Evolutionary conservation across 2,888 invertebrate species (phyloP).

Genomic region (Caenorhabditis sinica): DNA sequence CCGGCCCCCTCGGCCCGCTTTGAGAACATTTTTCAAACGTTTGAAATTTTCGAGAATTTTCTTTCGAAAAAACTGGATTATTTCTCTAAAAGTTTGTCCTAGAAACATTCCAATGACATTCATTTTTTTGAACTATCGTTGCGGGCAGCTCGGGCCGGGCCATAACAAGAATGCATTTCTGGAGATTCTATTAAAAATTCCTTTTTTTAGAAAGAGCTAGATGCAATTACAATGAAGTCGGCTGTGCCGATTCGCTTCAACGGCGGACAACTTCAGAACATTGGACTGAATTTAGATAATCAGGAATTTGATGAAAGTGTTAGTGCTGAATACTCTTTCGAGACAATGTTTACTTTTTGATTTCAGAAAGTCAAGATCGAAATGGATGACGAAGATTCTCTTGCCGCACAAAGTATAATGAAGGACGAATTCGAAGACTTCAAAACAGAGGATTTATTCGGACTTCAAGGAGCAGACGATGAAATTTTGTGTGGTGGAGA

Average conservation of each 20-base stretch:
- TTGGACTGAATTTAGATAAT: background rate
- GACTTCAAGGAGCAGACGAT: conserved; percentile 51
- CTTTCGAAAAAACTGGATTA: no score
- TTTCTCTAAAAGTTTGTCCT: no score
- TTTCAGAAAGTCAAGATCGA: conserved; percentile 65
- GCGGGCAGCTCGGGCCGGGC: no score
- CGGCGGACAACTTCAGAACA: conserved; percentile 35
- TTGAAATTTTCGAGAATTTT: no score
- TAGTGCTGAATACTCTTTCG: background rate
- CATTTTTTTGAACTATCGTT: no score
- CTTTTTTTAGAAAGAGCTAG: conserved; percentile 49
- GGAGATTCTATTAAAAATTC: background rate
- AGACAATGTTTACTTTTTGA: background rate
- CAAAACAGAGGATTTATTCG: conserved; percentile 46
- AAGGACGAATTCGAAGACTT: conserved; percentile 52
- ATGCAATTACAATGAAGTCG: conserved; percentile 46
- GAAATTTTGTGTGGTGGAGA: conserved; percentile 63
- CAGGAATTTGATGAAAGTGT: conserved; percentile 48
- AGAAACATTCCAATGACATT: no score
- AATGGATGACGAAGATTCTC: conserved; percentile 62
- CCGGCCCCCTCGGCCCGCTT: no score
- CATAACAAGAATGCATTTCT: background rate
- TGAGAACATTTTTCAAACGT: no score
- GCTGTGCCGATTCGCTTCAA: conserved; percentile 62
- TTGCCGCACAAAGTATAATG: conserved; percentile 54